Percentiles rank a stretch among this genome's conserved stretches.
Evolutionary conservation across 2,797 vertebrate species (phyloP).

Genomic region (Gymnoscopelus braueri): DNA sequence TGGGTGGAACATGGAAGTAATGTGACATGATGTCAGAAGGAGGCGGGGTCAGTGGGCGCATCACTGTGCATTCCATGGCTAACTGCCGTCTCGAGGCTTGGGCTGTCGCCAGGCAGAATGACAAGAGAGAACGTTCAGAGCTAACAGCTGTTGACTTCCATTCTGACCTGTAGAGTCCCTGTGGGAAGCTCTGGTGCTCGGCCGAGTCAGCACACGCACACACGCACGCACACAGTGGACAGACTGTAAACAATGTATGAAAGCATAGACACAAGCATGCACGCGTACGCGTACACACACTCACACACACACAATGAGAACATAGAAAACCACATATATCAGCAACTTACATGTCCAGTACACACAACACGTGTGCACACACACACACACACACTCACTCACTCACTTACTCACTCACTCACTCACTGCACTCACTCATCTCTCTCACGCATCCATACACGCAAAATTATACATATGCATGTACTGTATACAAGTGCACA

Average conservation of each 20-base stretch:
- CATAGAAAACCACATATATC: no score
- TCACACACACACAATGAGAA: no score
- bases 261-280: no score
- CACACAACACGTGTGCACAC: constrained; percentile 2
- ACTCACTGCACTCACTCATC: neutral
- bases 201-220: neutral
- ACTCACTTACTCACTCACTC: neutral
- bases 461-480: neutral
- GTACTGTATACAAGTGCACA: neutral
- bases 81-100: constrained; percentile 24
- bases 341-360: neutral
- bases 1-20: neutral
- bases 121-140: constrained; percentile 50
- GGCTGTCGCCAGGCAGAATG: constrained; percentile 19
- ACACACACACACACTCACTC: constrained; percentile 1
- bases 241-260: no score
- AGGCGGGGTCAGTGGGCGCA: no score
- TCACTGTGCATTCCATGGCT: constrained; percentile 19
- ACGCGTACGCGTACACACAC: neutral
- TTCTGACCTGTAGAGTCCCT: constrained; percentile 62
- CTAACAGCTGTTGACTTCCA: constrained; percentile 62
- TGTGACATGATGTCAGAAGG: no score
- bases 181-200: constrained; percentile 59
- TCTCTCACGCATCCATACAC: neutral
- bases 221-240: constrained; percentile 1